Conservation (phyloP, 2,888 invertebrate genomes). For the Allygus modestus region DNA sequence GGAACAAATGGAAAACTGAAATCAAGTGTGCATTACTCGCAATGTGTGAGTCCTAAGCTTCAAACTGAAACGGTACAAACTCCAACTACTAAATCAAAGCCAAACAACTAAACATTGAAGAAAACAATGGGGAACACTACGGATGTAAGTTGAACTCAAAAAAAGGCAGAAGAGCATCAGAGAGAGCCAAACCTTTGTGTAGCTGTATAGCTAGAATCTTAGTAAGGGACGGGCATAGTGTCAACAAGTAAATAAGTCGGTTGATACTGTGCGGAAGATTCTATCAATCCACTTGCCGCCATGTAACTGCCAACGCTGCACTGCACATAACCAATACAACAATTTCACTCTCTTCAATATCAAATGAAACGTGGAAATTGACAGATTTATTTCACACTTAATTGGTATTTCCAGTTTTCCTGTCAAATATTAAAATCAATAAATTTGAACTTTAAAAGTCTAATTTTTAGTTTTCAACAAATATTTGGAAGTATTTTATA, state of each 20-base stretch:
- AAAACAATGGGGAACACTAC: slow-evolving; percentile 25
- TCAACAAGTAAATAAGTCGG: slow-evolving; percentile 64
- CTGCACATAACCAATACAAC: slow-evolving; percentile 28
- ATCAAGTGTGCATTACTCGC: slow-evolving; percentile 13
- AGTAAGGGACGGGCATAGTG: slow-evolving; percentile 64
- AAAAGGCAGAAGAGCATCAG: slow-evolving; percentile 38
- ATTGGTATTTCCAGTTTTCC: too few species aligned
- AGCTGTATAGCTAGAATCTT: slow-evolving; percentile 46
- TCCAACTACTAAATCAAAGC: slow-evolving; percentile 9
- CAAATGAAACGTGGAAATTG: not conserved
- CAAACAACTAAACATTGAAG: slow-evolving; percentile 16
- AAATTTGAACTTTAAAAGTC: too few species aligned
- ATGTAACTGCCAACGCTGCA: slow-evolving; percentile 63
- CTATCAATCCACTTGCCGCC: slow-evolving; percentile 61
- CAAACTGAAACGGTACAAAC: slow-evolving; percentile 28
- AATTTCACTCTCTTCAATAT: not conserved
- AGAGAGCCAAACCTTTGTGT: slow-evolving; percentile 38
- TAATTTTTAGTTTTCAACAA: too few species aligned
- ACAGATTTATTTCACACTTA: not conserved
- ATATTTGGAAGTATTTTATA: too few species aligned
- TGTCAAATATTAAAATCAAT: too few species aligned
- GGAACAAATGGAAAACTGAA: not conserved
- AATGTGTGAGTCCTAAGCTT: slow-evolving; percentile 24
- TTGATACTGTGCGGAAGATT: slow-evolving; percentile 61
- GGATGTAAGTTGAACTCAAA: slow-evolving; percentile 31